phyloP scores from a whole-genome alignment of 2,888 invertebrate genomes.

The Pseudococcus jackbeardsleyi region DNA sequence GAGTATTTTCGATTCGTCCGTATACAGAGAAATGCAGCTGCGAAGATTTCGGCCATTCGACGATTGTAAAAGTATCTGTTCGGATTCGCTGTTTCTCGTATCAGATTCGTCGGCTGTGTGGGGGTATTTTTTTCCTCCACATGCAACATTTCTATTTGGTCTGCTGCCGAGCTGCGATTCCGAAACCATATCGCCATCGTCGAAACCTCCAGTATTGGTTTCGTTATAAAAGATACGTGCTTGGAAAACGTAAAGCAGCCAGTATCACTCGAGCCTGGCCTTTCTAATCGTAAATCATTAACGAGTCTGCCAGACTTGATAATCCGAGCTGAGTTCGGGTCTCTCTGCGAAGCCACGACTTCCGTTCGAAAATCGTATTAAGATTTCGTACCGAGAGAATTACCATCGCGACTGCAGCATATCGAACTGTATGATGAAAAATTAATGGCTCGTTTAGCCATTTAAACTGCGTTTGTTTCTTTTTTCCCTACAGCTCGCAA shows the following conservation, averaged over 20 bases:
- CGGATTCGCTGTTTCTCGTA: background rate
- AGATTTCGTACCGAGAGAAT: background rate
- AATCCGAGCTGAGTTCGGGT: background rate
- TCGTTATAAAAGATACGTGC: slow-evolving; percentile 12
- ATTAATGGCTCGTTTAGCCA: slow-evolving; percentile 52
- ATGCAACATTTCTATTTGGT: background rate
- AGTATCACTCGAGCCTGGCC: background rate
- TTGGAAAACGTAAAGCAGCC: background rate
- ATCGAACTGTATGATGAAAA: slow-evolving; percentile 29
- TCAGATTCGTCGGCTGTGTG: background rate
- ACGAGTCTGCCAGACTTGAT: slow-evolving; percentile 9
- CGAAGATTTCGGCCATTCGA: background rate
- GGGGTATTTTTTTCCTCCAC: background rate
- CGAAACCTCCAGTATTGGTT: background rate
- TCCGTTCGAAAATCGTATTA: background rate
- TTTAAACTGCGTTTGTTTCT: slow-evolving; percentile 44
- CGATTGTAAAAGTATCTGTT: background rate
- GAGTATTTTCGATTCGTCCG: background rate
- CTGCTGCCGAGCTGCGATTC: background rate
- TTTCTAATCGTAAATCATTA: slow-evolving; percentile 42
- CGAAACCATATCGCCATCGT: background rate
- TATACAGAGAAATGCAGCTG: background rate
- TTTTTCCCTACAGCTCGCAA: background rate
- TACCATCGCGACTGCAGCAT: background rate
- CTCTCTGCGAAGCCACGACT: background rate